Conservation (phyloP, 2,797 vertebrate genomes). For the Garrulus glandarius region DNA sequence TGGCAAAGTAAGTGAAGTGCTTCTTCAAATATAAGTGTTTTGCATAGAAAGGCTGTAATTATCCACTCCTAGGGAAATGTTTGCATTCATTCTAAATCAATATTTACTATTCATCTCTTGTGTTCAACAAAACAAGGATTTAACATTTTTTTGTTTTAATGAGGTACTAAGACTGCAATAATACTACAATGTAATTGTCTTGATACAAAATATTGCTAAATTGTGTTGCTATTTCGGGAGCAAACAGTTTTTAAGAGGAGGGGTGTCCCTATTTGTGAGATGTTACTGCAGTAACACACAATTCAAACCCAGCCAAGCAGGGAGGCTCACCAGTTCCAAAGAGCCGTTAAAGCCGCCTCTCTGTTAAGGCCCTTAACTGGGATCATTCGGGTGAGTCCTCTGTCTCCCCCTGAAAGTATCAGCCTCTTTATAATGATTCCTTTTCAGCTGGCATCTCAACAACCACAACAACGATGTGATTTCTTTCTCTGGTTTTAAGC, state of each 20-base stretch:
- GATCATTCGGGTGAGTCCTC: constrained; percentile 74
- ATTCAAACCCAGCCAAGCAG: constrained; percentile 76
- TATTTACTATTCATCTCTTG: constrained; percentile 87
- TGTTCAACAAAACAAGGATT: constrained; percentile 81
- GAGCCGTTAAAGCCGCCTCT: constrained; percentile 62
- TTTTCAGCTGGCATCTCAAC: constrained; percentile 47
- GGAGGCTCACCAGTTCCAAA: constrained; percentile 65
- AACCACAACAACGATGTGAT: background rate
- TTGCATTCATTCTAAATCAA: constrained; percentile 87
- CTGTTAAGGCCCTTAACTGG: constrained; percentile 74
- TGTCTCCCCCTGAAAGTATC: constrained; percentile 24
- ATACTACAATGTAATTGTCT: constrained; percentile 79
- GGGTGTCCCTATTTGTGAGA: constrained; percentile 72
- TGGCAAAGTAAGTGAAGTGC: constrained; percentile 86
- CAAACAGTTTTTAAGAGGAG: constrained; percentile 62
- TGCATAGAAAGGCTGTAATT: constrained; percentile 89
- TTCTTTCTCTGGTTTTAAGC: background rate
- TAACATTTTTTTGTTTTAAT: constrained; percentile 80
- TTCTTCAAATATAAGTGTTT: constrained; percentile 88
- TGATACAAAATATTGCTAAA: constrained; percentile 78
- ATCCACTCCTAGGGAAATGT: constrained; percentile 90
- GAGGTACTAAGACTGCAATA: constrained; percentile 79
- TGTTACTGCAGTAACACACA: constrained; percentile 70
- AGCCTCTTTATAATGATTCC: constrained; percentile 62
- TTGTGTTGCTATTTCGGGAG: constrained; percentile 75